These are phyloP conservation scores for Brachionus angularis DNA, from an alignment of 1,140 invertebrate genomes.

Conservation along the genomic window DNA sequence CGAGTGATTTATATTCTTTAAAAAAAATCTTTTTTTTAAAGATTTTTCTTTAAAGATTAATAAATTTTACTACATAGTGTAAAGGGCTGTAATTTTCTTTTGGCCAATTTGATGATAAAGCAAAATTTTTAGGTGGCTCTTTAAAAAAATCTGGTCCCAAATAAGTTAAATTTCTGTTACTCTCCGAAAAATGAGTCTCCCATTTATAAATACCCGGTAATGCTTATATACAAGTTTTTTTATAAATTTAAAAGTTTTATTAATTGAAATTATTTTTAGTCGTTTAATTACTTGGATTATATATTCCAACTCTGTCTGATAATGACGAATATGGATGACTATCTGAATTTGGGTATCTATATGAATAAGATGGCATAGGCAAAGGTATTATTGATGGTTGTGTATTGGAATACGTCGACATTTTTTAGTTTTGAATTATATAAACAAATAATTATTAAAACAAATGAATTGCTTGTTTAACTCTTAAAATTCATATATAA, in stretches of 20 bases:
- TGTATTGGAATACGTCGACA: slow-evolving; percentile 1
- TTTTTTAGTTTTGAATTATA: no score
- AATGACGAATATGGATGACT: slow-evolving; percentile 39
- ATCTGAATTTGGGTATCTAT: slow-evolving; percentile 41
- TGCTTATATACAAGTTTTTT: no score
- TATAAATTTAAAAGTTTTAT: no score
- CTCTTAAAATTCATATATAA: no score
- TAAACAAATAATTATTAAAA: no score
- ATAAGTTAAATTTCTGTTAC: slow-evolving; percentile 40
- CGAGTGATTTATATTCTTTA: slow-evolving; percentile 17
- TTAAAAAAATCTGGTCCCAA: slow-evolving; percentile 26
- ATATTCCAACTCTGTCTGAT: slow-evolving; percentile 26
- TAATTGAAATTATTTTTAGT: neutral
- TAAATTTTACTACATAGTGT: neutral
- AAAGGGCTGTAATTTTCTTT: slow-evolving; percentile 38
- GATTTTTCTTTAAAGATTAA: no score
- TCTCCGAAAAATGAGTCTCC: slow-evolving; percentile 34
- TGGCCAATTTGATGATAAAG: slow-evolving; percentile 20
- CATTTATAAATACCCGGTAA: slow-evolving; percentile 39
- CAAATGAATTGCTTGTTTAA: no score
- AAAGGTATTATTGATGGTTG: slow-evolving; percentile 35
- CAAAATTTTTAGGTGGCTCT: slow-evolving; percentile 36
- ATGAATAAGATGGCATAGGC: slow-evolving; percentile 39
- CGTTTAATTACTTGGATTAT: slow-evolving; percentile 23
- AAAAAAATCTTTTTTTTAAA: neutral